Percentiles rank a stretch among this genome's conserved stretches.
phyloP scores from a whole-genome alignment of 1,140 invertebrate species.

The Drosophila tristis region DNA sequence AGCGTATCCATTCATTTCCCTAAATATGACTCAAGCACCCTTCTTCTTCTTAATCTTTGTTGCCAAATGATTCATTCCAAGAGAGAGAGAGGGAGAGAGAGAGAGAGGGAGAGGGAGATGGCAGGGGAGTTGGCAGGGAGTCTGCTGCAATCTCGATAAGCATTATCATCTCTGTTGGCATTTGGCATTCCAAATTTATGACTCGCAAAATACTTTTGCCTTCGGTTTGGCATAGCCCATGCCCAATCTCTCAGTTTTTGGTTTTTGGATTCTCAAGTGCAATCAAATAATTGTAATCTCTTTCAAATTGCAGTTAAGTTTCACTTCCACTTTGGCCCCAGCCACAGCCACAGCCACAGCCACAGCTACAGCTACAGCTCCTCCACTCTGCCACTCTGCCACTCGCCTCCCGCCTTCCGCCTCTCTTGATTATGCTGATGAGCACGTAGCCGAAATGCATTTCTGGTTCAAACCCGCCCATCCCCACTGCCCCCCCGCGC shows the following conservation, averaged over 20 bases:
- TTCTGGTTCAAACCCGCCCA: conserved; percentile 35
- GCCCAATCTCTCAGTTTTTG: neutral
- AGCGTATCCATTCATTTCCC: conserved; percentile 50
- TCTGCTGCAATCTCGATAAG: conserved; percentile 59
- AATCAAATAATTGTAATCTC: conserved; percentile 81
- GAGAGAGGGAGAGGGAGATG: no score
- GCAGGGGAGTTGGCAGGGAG: conserved; percentile 20
- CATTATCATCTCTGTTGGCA: conserved; percentile 40
- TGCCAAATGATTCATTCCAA: conserved; percentile 53
- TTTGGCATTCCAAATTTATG: conserved; percentile 71
- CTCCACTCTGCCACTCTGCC: no score
- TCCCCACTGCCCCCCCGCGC: neutral
- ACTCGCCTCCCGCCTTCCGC: neutral
- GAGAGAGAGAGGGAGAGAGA: neutral
- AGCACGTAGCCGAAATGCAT: conserved; percentile 74
- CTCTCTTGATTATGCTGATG: conserved; percentile 70
- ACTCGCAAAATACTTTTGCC: conserved; percentile 58
- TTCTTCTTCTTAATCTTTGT: conserved; percentile 24
- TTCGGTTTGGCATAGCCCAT: conserved; percentile 4
- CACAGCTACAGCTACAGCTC: no score
- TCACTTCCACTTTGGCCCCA: conserved; percentile 41
- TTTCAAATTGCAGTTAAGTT: conserved; percentile 70
- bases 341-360: neutral
- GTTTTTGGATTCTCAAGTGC: conserved; percentile 28
- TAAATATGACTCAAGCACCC: conserved; percentile 33